Base-by-base conservation (phyloP, 2,797 vertebrate species). In the Mergus octosetaceus region DNA sequence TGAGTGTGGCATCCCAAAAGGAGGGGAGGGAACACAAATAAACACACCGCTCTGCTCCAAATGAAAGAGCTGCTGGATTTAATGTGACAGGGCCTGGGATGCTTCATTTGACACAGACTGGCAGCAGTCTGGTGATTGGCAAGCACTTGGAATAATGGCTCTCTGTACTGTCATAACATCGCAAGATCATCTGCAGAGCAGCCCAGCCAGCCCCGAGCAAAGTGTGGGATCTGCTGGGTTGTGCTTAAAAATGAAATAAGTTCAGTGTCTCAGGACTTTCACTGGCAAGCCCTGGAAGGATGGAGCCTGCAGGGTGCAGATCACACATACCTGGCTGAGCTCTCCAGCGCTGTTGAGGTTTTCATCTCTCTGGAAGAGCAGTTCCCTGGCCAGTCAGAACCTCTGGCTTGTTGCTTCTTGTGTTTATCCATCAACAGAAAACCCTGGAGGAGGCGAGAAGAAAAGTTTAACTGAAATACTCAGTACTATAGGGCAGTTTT, bases 21-120 rank as follows among this genome's bases (percentile, higher is more conserved):
- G 73, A 94, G 36, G 60, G 69, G 75, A 90, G 76, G 73, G 54
- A 74, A 60, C 90, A 57, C 88, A 93, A 88, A 95, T 56, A 96
- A 96, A 93, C 96, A 92, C 94, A 95, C 87, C 34, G 72, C 88
- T 96, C 86, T 69, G 69, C 90, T 93, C 68, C 19, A 85, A 96
- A 97, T 60, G 89, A 81, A 96, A 90, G 93, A 96, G 96, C 90
- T 93, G 91, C 94, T 89, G 96, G 93, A 97, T 97, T 96, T 93
- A 93, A 97, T 96, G 90, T 96, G 96, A 97, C 96, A 97, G 95
- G 91, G 83, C 69, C 87, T 78, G 97, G 89, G 89, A 97, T 83
- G 97, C 96, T 96, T 97, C 97, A 96, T 97, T 97, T 96, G 97
- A 94, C 96, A 95, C 95, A 93, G 96, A 97, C 94, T 90, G 96